These are phyloP conservation scores for Myathropa florea DNA, from an alignment of 2,888 invertebrate species.

Conservation along the genomic window DNA sequence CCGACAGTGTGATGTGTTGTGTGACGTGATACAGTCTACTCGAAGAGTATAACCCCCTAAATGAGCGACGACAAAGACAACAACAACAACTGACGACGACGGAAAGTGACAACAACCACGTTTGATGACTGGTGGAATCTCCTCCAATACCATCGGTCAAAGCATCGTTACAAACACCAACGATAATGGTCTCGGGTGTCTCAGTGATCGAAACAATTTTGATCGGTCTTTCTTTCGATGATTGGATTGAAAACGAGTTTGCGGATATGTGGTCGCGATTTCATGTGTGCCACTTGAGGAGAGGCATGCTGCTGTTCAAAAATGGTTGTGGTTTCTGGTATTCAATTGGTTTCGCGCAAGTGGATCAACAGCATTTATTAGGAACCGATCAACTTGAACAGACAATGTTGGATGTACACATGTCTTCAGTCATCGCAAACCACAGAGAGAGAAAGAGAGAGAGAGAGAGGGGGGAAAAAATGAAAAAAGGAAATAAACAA, in stretches of 20 bases:
- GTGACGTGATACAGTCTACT: conserved; percentile 55
- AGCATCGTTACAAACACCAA: conserved; percentile 21
- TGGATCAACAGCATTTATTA: conserved; percentile 42
- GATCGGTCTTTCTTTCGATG: conserved; percentile 17
- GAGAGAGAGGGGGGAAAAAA: too few relatives aligned
- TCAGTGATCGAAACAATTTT: conserved; percentile 2
- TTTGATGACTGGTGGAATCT: conserved; percentile 53
- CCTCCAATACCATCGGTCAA: conserved; percentile 17
- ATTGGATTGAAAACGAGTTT: conserved; percentile 51
- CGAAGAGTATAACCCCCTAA: conserved; percentile 44
- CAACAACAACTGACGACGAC: neutral
- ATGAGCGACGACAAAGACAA: conserved; percentile 12
- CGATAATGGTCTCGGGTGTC: neutral
- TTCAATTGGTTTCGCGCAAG: conserved; percentile 48
- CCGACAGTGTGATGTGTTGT: conserved; percentile 59
- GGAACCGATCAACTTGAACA: conserved; percentile 28
- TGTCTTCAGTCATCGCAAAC: neutral
- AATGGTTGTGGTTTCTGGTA: neutral
- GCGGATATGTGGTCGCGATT: conserved; percentile 20
- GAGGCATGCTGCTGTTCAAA: too few relatives aligned
- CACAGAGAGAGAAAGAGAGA: neutral
- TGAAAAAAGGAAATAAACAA: neutral
- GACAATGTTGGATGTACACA: neutral
- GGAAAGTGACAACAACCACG: neutral
- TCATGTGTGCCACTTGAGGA: conserved; percentile 2